Evolutionary conservation across 1,140 invertebrate genomes (phyloP).

Genomic region (Cydia pomonella): DNA sequence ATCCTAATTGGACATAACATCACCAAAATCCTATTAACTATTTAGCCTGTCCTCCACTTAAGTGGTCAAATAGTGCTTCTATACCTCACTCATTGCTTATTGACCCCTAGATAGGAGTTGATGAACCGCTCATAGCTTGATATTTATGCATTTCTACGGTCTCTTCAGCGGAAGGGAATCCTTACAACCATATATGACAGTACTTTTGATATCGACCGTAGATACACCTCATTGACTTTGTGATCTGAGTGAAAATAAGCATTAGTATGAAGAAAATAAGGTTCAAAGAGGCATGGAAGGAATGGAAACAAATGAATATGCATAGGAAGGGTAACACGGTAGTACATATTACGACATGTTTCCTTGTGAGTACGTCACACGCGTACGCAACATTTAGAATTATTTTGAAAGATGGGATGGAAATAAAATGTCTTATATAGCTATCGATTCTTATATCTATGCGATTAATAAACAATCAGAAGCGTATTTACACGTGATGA

Average conservation of each 20-base stretch:
- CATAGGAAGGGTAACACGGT: slow-evolving; percentile 11
- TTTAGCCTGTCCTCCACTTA: neutral
- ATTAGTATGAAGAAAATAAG: neutral
- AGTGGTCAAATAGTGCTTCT: slow-evolving; percentile 35
- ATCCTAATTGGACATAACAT: slow-evolving; percentile 2
- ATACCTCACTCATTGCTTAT: slow-evolving; percentile 35
- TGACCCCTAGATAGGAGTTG: slow-evolving; percentile 42
- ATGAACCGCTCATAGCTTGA: slow-evolving; percentile 42
- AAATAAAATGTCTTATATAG: neutral
- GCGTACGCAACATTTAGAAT: neutral
- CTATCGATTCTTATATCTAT: too few species aligned
- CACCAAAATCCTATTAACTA: slow-evolving; percentile 16
- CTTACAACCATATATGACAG: slow-evolving; percentile 36
- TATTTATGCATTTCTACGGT: slow-evolving; percentile 47
- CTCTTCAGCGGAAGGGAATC: slow-evolving; percentile 45
- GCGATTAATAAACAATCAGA: slow-evolving; percentile 1
- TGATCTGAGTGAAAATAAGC: neutral
- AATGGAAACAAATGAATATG: neutral
- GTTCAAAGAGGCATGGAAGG: neutral
- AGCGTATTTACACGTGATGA: neutral
- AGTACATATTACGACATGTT: neutral
- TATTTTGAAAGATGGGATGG: neutral
- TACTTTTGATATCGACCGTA: slow-evolving; percentile 48
- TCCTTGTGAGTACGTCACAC: neutral
- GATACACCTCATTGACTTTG: slow-evolving; percentile 33